Base-by-base conservation (phyloP, 2,113 vertebrate species). In the Myotis davidii region DNA sequence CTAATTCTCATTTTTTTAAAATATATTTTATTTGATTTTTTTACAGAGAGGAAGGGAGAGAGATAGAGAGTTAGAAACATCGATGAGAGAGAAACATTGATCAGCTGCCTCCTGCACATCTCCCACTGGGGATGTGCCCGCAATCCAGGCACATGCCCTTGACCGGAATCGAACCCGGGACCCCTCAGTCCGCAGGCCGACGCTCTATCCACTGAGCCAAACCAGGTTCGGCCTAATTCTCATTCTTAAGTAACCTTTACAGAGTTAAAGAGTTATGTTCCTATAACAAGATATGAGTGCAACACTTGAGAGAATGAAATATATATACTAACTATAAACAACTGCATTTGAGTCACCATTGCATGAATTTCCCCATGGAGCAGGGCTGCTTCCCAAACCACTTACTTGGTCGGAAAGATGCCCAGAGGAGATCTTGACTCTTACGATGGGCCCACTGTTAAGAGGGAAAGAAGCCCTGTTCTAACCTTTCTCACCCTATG, bases 331-430 rank as follows among this genome's bases (percentile, higher is more conserved):
- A 42, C 56, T 59, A 1, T 39, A 65, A 81, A 54, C 77, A 88
- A 45, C 27, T 23, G n/a, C 34, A 9, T 29, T 4, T 23, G 64
- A 77, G n/a, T 84, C 50, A 9, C 42, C 69, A 32, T 37, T 83
- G 25, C 21, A 0, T 39, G 59, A 6, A 32, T 74, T 79, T 88
- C 93, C 83, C 73, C 27, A 1, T 18, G 67, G 87, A 85, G 29
- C 50, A 42, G 42, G 6, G 61, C 56, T 89, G 59, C 79, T 54
- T 92, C 61, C 88, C 82, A 83, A 27, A 48, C 61, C 69, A n/a
- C 48, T 54, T 29, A 29, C 76, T 27, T n/a, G 61, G 39, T 18
- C 69, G 23, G 42, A 48, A 67, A 37, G 37, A 27, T 64, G 50
- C 73, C 73, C 76, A 84, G 56, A 54, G 25, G 67, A 21, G 48